phyloP scores from a whole-genome alignment of 2,888 invertebrate species.

The Oasisia sp. region DNA sequence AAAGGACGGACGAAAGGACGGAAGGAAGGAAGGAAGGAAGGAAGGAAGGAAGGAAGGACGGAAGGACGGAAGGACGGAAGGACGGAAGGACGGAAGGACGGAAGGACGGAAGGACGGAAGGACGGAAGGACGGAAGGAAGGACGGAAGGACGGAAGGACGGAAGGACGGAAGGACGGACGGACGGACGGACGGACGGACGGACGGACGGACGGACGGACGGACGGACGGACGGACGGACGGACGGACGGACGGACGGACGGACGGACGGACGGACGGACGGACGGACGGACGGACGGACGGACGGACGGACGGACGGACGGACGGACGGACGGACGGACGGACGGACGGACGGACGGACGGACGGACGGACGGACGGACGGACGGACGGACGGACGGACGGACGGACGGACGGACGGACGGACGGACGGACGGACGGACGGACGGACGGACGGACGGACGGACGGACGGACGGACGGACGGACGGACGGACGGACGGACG shows the following conservation, averaged over 20 bases:
- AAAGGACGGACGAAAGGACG: background rate
- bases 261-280: slow-evolving; percentile 14
- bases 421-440: slow-evolving; percentile 9
- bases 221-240: slow-evolving; percentile 19
- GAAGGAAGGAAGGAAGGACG: slow-evolving; percentile 8
- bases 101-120: slow-evolving; percentile 17
- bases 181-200: background rate
- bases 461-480: slow-evolving; percentile 7
- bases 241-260: slow-evolving; percentile 19
- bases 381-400: no score
- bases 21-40: background rate
- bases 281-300: background rate
- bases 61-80: slow-evolving; percentile 7
- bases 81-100: slow-evolving; percentile 13
- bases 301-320: no score
- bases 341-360: no score
- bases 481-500: background rate
- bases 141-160: slow-evolving; percentile 3
- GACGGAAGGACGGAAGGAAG: no score
- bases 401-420: no score
- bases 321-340: no score
- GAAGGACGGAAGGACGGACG: no score
- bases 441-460: slow-evolving; percentile 1
- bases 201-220: slow-evolving; percentile 20
- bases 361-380: no score